A percentile compares a stretch with the other conserved stretches of the same genome.
Conservation (phyloP, 2,888 invertebrate species). For the Aphodius granarius region DNA sequence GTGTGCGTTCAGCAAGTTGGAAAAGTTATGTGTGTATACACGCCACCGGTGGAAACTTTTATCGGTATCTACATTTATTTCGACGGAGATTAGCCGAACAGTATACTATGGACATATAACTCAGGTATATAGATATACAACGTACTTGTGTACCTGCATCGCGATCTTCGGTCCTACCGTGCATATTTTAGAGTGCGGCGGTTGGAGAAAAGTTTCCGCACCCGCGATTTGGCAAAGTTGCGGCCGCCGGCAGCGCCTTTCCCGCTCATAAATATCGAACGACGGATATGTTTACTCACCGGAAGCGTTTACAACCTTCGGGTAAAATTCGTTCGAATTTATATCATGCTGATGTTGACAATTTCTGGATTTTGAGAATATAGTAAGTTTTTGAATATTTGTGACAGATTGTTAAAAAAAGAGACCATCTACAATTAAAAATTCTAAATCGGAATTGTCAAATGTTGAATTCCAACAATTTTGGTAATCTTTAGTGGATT, state of each 20-base stretch:
- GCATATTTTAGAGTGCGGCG: not conserved
- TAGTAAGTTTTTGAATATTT: no score
- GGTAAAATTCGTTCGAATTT: not conserved
- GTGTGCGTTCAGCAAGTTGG: not conserved
- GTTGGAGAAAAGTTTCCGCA: not conserved
- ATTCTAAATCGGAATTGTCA: no score
- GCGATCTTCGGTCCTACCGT: not conserved
- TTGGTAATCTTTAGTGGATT: no score
- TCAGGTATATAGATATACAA: not conserved
- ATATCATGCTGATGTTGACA: not conserved
- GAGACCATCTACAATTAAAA: no score
- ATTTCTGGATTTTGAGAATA: not conserved
- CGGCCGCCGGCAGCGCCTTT: not conserved
- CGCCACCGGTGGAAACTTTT: not conserved
- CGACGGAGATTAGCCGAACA: not conserved
- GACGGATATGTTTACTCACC: not conserved
- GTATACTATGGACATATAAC: not conserved
- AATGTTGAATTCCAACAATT: no score
- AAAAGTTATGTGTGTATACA: not conserved
- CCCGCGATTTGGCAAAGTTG: not conserved
- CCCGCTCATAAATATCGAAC: not conserved
- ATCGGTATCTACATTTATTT: conserved; percentile 3
- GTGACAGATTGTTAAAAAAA: no score
- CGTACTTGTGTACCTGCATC: conserved; percentile 6
- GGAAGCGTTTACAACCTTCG: not conserved